Base-by-base conservation (phyloP, 2,888 invertebrate genomes). In the Phengaris alcon region DNA sequence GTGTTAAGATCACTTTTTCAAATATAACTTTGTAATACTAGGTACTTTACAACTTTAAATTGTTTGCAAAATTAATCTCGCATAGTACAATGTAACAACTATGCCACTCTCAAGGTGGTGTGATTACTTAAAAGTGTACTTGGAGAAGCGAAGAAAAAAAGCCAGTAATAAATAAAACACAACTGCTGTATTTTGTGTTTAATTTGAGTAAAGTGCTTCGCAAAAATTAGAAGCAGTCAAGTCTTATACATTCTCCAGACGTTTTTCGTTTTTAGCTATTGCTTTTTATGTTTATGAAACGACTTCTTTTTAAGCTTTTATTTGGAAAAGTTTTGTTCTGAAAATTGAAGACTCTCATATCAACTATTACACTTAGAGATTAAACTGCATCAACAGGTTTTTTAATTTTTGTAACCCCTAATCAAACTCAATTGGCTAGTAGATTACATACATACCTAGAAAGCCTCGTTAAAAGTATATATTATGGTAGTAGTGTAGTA, bases 151-250 rank as follows among this genome's bases (percentile, higher is more conserved):
- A 64, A 64, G 35, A 64, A 64, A 44, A 64, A 44, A 64, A 12
- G 69, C n/a, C 15, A 48, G 15, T 4, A 48, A 48, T 69, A 48
- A 69, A 48, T 69, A 48, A 69, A 48, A 69, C 48, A 69, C 69
- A 69, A 69, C 69, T 69, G 69, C 48, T 46, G 69, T 69, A 44
- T 69, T 48, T 69, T 69, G 69, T 48, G 69, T 69, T 64, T 64
- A 69, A 69, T 69, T 69, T 69, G 15, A 15, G n/a, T 69, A 48
- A 69, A 69, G 69, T 48, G 69, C 69, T 48, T 68, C 46, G 46
- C 46, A 68, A 46, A 46, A 68, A 68, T 68, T 68, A 46, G 46
- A 68, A 68, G 68, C 46, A 46, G 10, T 46, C 46, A 46, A 68
- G 44, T 8, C n/a, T 68, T 44, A n/a, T 8, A 44, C 12, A 44